A percentile compares a stretch with the other conserved stretches of the same genome.
phyloP scores from a whole-genome alignment of 2,888 invertebrate species.

The Aleiodes leptofemur region DNA sequence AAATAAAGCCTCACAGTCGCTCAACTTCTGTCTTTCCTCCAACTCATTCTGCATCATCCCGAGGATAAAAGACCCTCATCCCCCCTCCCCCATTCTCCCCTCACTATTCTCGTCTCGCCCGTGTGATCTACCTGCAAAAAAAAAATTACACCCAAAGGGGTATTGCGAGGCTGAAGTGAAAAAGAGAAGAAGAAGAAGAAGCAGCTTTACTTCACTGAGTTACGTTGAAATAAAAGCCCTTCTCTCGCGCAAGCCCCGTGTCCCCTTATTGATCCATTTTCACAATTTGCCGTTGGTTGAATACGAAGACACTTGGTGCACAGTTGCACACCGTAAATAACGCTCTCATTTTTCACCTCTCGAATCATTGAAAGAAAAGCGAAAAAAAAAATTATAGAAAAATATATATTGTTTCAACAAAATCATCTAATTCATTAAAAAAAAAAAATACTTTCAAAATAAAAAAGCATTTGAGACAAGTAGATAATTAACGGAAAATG shows the following conservation, averaged over 20 bases:
- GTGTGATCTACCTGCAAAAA: no score
- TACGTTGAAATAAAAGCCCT: conserved; percentile 42
- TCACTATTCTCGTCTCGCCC: no score
- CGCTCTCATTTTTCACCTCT: conserved; percentile 38
- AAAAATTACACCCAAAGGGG: neutral
- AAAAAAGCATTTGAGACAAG: conserved; percentile 37
- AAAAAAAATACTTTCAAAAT: neutral
- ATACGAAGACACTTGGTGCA: conserved; percentile 57
- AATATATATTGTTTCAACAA: conserved; percentile 36
- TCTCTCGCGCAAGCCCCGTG: conserved; percentile 66
- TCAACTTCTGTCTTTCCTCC: conserved; percentile 2
- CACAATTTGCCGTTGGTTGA: conserved; percentile 54
- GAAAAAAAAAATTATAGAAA: conserved; percentile 4
- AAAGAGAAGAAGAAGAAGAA: neutral
- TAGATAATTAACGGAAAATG: conserved; percentile 63
- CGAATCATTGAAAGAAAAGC: neutral
- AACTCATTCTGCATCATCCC: conserved; percentile 17
- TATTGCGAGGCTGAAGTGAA: neutral
- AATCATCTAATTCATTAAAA: conserved; percentile 24
- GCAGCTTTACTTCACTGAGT: conserved; percentile 10
- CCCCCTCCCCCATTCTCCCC: neutral
- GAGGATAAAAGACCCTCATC: neutral
- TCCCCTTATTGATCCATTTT: conserved; percentile 69
- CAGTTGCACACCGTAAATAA: conserved; percentile 67
- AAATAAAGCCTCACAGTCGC: neutral